Evolutionary conservation across 2,113 vertebrate genomes (phyloP).

Genomic region (Empidonax alnorum): DNA sequence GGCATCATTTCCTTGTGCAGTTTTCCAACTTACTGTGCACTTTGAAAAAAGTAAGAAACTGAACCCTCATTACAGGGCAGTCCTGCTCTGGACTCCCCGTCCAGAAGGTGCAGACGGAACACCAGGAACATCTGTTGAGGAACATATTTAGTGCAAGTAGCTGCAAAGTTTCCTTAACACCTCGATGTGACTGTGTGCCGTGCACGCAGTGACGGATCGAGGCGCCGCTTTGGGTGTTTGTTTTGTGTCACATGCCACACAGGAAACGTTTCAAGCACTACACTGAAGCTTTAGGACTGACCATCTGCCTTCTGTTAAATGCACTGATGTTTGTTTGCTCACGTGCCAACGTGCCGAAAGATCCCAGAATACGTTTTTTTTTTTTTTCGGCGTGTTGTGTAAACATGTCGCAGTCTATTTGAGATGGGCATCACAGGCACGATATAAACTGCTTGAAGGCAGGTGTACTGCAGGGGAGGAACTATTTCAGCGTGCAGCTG

Average conservation of each 20-base stretch:
- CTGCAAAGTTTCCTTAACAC: not conserved
- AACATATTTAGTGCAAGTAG: not conserved
- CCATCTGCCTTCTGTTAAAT: not conserved
- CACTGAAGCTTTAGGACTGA: not conserved
- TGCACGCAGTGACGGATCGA: not conserved
- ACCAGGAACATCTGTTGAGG: not conserved
- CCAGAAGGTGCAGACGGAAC: not conserved
- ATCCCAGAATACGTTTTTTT: not conserved
- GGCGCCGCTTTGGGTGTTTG: not conserved
- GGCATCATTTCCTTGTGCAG: not conserved
- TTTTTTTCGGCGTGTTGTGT: not conserved
- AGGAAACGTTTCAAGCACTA: not conserved
- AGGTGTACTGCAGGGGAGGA: not conserved
- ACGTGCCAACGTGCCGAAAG: not conserved
- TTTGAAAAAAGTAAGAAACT: not conserved
- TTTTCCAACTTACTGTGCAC: not conserved
- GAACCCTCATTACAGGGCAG: not conserved
- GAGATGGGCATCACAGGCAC: not conserved
- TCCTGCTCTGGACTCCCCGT: not conserved
- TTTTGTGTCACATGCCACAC: not conserved
- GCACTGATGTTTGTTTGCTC: not conserved
- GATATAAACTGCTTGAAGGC: not conserved
- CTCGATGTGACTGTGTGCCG: not conserved
- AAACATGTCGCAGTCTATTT: not conserved
- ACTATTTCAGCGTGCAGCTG: not conserved